These are phyloP conservation scores for Fragum fragum DNA, from an alignment of 2,888 invertebrate genomes.

Conservation along the genomic window DNA sequence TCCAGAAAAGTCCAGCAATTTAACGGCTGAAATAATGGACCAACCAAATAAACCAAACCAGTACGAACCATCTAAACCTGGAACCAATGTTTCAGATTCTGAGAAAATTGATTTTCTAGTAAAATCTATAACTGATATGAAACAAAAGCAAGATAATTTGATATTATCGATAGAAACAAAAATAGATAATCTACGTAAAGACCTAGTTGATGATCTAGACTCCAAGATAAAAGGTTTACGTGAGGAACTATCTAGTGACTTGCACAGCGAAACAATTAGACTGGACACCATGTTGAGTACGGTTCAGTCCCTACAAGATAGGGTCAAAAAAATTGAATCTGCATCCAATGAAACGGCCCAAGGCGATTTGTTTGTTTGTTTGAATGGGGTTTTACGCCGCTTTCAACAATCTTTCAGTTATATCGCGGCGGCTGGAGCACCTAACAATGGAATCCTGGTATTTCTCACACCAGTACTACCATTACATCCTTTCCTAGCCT, in stretches of 20 bases:
- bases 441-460: too few relatives aligned
- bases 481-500: too few relatives aligned
- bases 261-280: neutral
- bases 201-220: neutral
- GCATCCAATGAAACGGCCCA: too few relatives aligned
- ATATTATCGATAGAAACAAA: neutral
- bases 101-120: slow-evolving; percentile 9
- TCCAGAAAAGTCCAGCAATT: neutral
- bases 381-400: too few relatives aligned
- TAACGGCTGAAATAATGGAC: neutral
- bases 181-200: slow-evolving; percentile 1
- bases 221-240: neutral
- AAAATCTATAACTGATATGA: slow-evolving; percentile 11
- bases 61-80: too few relatives aligned
- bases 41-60: neutral
- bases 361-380: too few relatives aligned
- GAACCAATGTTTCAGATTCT: neutral
- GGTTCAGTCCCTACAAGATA: slow-evolving; percentile 21
- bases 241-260: neutral
- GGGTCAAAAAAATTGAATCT: too few relatives aligned
- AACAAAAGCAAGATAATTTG: neutral
- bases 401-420: too few relatives aligned
- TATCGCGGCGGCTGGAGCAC: too few relatives aligned
- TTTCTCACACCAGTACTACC: too few relatives aligned
- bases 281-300: slow-evolving; percentile 25